phyloP scores from a whole-genome alignment of 2,797 vertebrate genomes.

The Spondyliosoma cantharus region DNA sequence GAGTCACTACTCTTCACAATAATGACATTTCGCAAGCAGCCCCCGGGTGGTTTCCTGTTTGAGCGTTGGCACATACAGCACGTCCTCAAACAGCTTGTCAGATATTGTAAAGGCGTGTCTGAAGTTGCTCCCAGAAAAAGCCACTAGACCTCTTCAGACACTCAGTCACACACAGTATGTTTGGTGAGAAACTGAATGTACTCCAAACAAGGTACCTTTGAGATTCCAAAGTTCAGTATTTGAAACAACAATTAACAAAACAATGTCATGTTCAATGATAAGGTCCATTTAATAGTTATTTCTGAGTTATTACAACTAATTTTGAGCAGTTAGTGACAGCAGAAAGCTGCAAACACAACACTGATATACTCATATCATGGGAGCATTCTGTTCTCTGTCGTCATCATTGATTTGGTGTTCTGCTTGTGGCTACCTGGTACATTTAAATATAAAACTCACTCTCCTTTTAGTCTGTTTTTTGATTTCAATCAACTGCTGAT shows the following conservation, averaged over 20 bases:
- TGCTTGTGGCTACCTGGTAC: not conserved
- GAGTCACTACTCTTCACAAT: slow-evolving; percentile 21
- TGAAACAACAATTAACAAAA: not conserved
- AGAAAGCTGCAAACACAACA: not conserved
- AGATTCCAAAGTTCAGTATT: not conserved
- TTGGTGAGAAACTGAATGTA: not conserved
- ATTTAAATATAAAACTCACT: not conserved
- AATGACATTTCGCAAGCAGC: not conserved
- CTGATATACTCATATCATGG: too few relatives aligned
- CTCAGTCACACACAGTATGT: too few relatives aligned
- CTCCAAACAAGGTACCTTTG: not conserved
- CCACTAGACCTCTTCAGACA: not conserved
- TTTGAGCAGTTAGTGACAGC: not conserved
- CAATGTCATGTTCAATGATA: not conserved
- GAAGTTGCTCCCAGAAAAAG: not conserved
- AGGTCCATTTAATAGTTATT: not conserved
- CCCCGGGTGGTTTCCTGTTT: slow-evolving; percentile 24
- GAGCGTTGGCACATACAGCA: slow-evolving; percentile 7
- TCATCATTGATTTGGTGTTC: not conserved
- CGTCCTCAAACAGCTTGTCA: not conserved
- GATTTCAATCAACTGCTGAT: not conserved
- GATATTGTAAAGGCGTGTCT: not conserved
- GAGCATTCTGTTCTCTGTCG: not conserved
- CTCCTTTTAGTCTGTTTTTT: not conserved
- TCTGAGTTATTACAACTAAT: not conserved